A percentile compares a stretch with the other conserved stretches of the same genome.
These are phyloP conservation scores for Keiferia lycopersicella DNA, from an alignment of 2,888 invertebrate genomes.

Conservation along the genomic window DNA sequence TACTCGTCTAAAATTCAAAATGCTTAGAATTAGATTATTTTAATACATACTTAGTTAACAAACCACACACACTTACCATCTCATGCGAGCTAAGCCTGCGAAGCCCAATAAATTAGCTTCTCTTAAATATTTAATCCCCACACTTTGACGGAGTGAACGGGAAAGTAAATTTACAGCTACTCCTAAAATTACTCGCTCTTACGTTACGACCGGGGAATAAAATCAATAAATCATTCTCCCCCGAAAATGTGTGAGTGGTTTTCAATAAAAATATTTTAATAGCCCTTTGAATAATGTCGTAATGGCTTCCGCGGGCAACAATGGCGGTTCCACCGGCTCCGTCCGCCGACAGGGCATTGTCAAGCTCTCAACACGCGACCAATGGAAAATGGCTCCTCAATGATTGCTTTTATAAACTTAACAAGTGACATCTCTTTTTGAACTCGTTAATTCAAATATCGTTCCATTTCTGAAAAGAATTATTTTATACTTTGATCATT, in stretches of 20 bases:
- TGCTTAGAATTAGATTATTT: too few relatives aligned
- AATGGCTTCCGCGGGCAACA: conserved; percentile 76
- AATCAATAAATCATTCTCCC: conserved; percentile 35
- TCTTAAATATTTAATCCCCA: conserved; percentile 26
- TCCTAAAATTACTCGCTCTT: conserved; percentile 22
- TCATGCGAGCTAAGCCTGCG: neutral
- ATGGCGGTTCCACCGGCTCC: conserved; percentile 55
- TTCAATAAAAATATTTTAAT: conserved; percentile 71
- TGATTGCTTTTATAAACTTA: conserved; percentile 64
- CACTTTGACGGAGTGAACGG: conserved; percentile 21
- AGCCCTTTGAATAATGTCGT: conserved; percentile 75
- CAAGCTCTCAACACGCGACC: conserved; percentile 63
- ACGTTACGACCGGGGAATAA: conserved; percentile 18
- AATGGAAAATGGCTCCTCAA: conserved; percentile 69
- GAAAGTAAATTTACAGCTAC: conserved; percentile 23
- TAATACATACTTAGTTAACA: neutral
- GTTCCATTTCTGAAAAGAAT: neutral
- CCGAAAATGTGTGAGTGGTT: conserved; percentile 59
- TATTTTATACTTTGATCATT: neutral
- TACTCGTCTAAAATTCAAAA: too few relatives aligned
- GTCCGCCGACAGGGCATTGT: conserved; percentile 72
- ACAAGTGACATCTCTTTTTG: conserved; percentile 61
- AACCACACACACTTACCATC: conserved; percentile 1
- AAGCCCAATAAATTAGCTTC: conserved; percentile 25
- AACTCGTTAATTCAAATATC: conserved; percentile 31